Evolutionary conservation across 2,113 vertebrate species (phyloP).

Genomic region (Gasterosteus nipponicus): DNA sequence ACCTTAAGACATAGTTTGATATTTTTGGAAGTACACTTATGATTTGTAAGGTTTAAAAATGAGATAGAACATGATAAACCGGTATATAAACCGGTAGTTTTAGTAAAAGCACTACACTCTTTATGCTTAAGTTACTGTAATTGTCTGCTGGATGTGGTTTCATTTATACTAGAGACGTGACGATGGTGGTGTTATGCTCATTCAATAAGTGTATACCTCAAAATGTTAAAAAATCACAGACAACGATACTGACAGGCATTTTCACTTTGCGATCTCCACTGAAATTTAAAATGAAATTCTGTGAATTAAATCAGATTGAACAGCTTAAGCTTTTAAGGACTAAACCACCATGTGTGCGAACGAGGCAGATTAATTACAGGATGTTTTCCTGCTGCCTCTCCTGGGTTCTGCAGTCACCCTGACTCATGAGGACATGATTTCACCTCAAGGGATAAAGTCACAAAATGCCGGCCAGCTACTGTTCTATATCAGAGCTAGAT

Average conservation of each 20-base stretch:
- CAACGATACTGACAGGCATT: neutral
- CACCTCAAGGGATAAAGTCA: constrained; percentile 3
- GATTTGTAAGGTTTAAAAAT: neutral
- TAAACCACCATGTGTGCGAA: neutral
- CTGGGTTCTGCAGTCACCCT: neutral
- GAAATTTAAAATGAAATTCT: neutral
- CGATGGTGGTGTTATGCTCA: neutral
- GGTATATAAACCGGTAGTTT: neutral
- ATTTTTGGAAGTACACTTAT: neutral
- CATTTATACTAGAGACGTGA: neutral
- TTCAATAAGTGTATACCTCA: neutral
- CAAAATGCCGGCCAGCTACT: neutral
- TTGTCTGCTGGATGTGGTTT: neutral
- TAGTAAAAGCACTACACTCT: neutral
- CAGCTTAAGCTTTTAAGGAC: neutral
- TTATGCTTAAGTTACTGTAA: neutral
- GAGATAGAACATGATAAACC: neutral
- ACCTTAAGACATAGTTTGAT: neutral
- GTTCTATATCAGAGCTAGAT: neutral
- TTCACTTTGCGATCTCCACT: too few relatives aligned
- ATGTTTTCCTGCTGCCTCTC: neutral
- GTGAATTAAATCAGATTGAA: neutral
- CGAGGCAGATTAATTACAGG: neutral
- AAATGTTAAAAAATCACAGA: neutral
- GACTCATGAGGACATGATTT: neutral